Evolutionary conservation across 2,888 invertebrate species (phyloP).

Genomic region (Diadegma fenestrale): DNA sequence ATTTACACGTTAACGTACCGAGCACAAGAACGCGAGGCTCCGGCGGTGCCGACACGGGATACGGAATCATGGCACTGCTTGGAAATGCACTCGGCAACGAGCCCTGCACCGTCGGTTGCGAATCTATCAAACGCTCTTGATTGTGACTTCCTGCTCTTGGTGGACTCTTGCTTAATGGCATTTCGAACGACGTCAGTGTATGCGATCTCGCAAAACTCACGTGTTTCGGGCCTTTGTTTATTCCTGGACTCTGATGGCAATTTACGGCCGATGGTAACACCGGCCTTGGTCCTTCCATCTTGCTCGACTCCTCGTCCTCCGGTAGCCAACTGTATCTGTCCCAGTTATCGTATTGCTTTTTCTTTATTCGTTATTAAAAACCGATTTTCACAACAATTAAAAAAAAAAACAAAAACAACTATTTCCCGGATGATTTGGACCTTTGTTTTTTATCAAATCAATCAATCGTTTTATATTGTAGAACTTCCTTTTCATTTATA

Average conservation of each 20-base stretch:
- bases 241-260: conserved; percentile 63
- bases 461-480: neutral
- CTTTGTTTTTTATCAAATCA: neutral
- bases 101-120: conserved; percentile 81
- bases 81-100: conserved; percentile 72
- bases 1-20: conserved; percentile 78
- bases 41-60: conserved; percentile 72
- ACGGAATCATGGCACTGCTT: conserved; percentile 75
- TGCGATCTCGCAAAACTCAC: conserved; percentile 96
- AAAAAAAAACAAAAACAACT: neutral
- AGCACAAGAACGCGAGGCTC: conserved; percentile 84
- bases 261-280: conserved; percentile 77
- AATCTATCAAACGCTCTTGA: conserved; percentile 84
- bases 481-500: no score
- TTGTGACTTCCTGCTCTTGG: conserved; percentile 84
- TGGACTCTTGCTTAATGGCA: conserved; percentile 84
- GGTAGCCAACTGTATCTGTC: conserved; percentile 90
- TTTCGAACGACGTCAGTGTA: conserved; percentile 93
- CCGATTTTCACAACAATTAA: neutral
- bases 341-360: conserved; percentile 14
- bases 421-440: neutral
- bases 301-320: conserved; percentile 90
- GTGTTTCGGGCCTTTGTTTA: conserved; percentile 89
- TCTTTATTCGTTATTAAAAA: conserved; percentile 40
- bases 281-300: conserved; percentile 90